These are phyloP conservation scores for Phoronis australis DNA, from an alignment of 2,888 invertebrate genomes.

Conservation along the genomic window DNA sequence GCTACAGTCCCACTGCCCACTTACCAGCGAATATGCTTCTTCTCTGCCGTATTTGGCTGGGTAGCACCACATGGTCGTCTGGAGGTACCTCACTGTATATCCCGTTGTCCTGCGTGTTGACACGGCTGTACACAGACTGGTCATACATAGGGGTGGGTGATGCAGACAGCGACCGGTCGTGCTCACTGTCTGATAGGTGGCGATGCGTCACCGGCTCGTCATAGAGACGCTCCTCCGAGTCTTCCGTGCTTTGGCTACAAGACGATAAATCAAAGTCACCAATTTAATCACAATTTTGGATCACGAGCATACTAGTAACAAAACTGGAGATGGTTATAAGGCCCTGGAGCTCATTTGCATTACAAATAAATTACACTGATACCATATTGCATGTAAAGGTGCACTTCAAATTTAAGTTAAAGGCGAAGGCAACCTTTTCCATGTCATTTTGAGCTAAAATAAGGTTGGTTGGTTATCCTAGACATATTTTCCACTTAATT, in stretches of 20 bases:
- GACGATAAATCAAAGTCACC: neutral
- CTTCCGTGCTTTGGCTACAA: conserved; percentile 40
- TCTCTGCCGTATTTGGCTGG: conserved; percentile 53
- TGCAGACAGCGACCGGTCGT: conserved; percentile 37
- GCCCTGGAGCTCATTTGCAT: no score
- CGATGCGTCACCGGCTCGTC: conserved; percentile 58
- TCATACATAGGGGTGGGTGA: conserved; percentile 56
- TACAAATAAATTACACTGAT: no score
- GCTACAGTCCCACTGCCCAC: neutral
- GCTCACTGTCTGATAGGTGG: conserved; percentile 35
- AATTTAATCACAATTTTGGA: no score
- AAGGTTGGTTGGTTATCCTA: no score
- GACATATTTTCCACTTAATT: no score
- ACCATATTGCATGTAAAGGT: no score
- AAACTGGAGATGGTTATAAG: no score
- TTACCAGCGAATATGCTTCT: conserved; percentile 59
- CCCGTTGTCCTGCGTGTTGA: conserved; percentile 18
- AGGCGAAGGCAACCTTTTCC: no score
- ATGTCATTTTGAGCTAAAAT: no score
- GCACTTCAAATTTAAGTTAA: no score
- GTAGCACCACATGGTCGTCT: conserved; percentile 55
- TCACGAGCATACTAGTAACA: no score
- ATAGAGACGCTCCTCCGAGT: conserved; percentile 57
- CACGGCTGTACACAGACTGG: conserved; percentile 20
- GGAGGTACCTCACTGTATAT: conserved; percentile 49